Conservation (phyloP, 2,888 invertebrate genomes). For the Carabus problematicus region DNA sequence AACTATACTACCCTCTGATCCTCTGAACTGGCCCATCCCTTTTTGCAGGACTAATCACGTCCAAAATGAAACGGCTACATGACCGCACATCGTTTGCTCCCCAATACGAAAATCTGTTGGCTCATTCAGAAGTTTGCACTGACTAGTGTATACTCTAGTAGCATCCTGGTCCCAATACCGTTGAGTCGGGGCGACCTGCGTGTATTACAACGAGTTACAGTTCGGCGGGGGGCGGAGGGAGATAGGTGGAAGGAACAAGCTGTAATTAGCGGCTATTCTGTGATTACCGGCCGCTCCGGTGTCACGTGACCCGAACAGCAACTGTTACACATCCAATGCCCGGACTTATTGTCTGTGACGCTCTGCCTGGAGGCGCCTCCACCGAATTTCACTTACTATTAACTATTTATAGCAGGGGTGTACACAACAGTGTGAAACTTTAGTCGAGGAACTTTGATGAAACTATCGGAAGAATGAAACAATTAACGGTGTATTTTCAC, state of each 20-base stretch:
- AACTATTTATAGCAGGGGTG: slow-evolving; percentile 35
- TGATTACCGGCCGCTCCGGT: slow-evolving; percentile 52
- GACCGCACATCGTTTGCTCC: slow-evolving; percentile 24
- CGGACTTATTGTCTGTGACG: slow-evolving; percentile 55
- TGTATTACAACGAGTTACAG: background rate
- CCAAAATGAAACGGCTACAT: slow-evolving; percentile 33
- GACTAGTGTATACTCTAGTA: background rate
- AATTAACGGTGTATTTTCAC: no score
- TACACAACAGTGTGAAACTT: background rate
- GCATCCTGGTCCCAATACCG: background rate
- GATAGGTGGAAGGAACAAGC: slow-evolving; percentile 16
- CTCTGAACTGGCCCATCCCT: slow-evolving; percentile 11
- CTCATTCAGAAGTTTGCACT: slow-evolving; percentile 37
- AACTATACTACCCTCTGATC: slow-evolving; percentile 17
- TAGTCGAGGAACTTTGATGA: no score
- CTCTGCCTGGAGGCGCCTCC: slow-evolving; percentile 37
- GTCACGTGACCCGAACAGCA: slow-evolving; percentile 54
- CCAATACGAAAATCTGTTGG: slow-evolving; percentile 28
- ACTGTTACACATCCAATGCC: slow-evolving; percentile 53
- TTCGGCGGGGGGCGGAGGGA: background rate
- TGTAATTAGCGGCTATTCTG: slow-evolving; percentile 56
- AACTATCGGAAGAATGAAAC: no score
- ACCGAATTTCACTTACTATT: slow-evolving; percentile 41
- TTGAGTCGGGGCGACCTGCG: background rate
- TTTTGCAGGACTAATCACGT: slow-evolving; percentile 31